Evolutionary conservation across 2,113 vertebrate genomes (phyloP), one percentile per base, ranked within the genome.

Genomic region (Anser brachyrhynchus): DNA sequence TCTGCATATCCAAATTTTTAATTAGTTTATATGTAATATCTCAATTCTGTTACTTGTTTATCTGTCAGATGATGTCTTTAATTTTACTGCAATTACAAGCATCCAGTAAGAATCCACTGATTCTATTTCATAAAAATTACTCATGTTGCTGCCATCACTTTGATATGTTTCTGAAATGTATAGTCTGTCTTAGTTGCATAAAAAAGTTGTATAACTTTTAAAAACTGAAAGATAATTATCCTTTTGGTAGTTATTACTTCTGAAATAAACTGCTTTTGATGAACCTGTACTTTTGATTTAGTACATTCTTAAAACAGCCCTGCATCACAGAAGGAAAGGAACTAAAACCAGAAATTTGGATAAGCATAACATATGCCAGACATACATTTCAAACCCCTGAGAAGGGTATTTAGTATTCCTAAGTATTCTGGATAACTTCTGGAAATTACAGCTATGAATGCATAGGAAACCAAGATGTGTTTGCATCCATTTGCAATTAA

Each of bases 261-360:
- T 82, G 13, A 75, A 37, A 57, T 61, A 31, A 3, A 22, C 79
- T 54, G 18, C 4, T 66, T 83, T 71, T 61, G 41, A 64, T 74
- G 44, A 73, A 61, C 10, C 18, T 41, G 10, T 82, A 26, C 11
- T 9, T 62, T 57, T 78, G 10, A 73, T 77, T 54, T 70, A 37
- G 29, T 11, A 25, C 73, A 55, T 55, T 93, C 29, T 72, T 67
- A 33, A 87, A 80, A 49, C 13, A 57, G 5, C 25, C 28, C 86
- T 55, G 21, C 14, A 57, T 43, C 51, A 46, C 10, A 52, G 33
- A 28, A 39, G 77, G 41, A 69, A 84, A 81, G 1, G 3, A 66
- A 41, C 6, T 51, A 46, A 67, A 13, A 0, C 0, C 2, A 58
- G 26, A 4, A 75, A 71, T 62, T 57, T 73, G 35, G 39, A 11